Conservation (phyloP, 2,797 vertebrate genomes). For the Toxotes lorentzi region DNA sequence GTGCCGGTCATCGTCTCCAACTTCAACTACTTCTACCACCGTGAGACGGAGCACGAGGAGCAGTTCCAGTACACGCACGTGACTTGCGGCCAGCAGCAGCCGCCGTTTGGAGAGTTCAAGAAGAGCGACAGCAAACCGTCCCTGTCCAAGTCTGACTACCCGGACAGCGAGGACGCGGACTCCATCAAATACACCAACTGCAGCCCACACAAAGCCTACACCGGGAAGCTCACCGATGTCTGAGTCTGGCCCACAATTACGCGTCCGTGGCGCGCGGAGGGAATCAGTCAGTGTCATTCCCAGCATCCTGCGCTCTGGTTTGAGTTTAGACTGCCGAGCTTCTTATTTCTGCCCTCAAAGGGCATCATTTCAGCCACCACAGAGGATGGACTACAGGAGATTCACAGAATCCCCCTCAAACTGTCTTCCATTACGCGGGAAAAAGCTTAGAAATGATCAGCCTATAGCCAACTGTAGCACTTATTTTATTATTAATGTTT, state of each 20-base stretch:
- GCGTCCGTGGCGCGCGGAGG: conserved; percentile 45
- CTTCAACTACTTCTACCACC: conserved; percentile 98
- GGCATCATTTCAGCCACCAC: conserved; percentile 39
- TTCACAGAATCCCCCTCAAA: conserved; percentile 1
- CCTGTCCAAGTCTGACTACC: conserved; percentile 89
- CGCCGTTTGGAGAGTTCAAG: conserved; percentile 86
- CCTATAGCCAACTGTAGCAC: conserved; percentile 68
- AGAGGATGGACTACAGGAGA: conserved; percentile 38
- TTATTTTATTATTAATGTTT: conserved; percentile 37
- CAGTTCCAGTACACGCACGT: conserved; percentile 94
- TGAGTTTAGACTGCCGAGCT: conserved; percentile 52
- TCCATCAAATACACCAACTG: conserved; percentile 90
- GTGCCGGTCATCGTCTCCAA: conserved; percentile 97
- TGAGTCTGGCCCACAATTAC: conserved; percentile 72
- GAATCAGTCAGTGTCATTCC: conserved; percentile 51
- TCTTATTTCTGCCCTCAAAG: conserved; percentile 52
- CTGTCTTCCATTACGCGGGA: conserved; percentile 75
- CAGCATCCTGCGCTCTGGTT: conserved; percentile 61
- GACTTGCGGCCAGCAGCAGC: conserved; percentile 91
- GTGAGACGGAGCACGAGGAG: conserved; percentile 95
- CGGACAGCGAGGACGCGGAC: conserved; percentile 88
- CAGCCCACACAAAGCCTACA: conserved; percentile 88
- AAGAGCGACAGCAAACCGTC: conserved; percentile 87
- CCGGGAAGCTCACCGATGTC: conserved; percentile 92
- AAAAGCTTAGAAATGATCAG: conserved; percentile 42